Conservation (phyloP, 1,140 invertebrate genomes). For the Neuroterus valhalla region DNA sequence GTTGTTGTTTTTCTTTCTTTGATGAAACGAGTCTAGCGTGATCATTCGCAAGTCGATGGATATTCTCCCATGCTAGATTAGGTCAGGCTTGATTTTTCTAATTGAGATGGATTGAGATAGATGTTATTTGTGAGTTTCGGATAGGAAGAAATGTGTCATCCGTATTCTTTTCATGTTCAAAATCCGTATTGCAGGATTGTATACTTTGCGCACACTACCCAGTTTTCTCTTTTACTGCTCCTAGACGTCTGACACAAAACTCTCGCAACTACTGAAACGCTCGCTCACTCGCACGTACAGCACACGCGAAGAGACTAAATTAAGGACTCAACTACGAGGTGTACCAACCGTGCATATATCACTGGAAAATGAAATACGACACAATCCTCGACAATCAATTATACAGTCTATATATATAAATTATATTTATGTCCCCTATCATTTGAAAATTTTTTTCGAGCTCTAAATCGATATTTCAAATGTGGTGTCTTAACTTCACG, state of each 20-base stretch:
- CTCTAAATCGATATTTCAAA: not conserved
- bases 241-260: constrained; percentile 19
- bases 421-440: not conserved
- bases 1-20: no score
- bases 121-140: no score
- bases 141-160: no score
- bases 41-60: no score
- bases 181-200: no score
- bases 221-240: constrained; percentile 10
- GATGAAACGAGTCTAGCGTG: no score
- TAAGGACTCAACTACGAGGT: constrained; percentile 5
- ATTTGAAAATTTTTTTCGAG: not conserved
- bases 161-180: no score
- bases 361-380: constrained; percentile 22
- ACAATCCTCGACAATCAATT: not conserved
- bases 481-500: no score
- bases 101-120: no score
- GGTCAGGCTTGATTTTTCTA: no score
- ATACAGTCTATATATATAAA: constrained; percentile 2
- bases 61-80: no score
- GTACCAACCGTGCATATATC: constrained; percentile 16
- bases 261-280: constrained; percentile 8
- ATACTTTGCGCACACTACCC: no score
- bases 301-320: not conserved
- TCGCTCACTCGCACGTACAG: not conserved